phyloP scores from a whole-genome alignment of 2,113 vertebrate species.

The Lates calcarifer region DNA sequence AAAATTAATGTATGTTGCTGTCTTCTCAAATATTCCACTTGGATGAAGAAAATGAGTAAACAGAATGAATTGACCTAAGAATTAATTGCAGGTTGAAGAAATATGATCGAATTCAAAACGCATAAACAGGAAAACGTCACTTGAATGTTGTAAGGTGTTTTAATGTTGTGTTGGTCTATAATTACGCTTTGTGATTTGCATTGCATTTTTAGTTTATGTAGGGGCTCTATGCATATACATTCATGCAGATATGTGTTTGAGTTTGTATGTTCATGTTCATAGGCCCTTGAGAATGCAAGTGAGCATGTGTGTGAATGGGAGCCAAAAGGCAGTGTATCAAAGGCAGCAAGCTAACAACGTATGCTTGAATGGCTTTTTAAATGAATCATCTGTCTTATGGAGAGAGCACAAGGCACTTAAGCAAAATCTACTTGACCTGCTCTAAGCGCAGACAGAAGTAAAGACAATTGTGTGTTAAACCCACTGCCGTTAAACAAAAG shows the following conservation, averaged over 20 bases:
- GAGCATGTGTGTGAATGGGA: constrained; percentile 13
- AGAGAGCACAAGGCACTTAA: constrained; percentile 55
- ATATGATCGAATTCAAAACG: constrained; percentile 26
- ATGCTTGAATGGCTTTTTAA: constrained; percentile 57
- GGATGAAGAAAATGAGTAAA: constrained; percentile 23
- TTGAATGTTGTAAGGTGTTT: constrained; percentile 30
- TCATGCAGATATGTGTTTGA: neutral
- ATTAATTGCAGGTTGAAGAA: constrained; percentile 47
- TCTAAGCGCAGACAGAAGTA: constrained; percentile 42
- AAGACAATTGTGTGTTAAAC: constrained; percentile 60
- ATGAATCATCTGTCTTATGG: constrained; percentile 66
- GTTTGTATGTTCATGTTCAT: constrained; percentile 1
- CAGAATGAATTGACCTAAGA: constrained; percentile 35
- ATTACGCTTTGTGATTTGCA: constrained; percentile 25
- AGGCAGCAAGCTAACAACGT: constrained; percentile 39
- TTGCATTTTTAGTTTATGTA: neutral
- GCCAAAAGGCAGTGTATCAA: constrained; percentile 31
- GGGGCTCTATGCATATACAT: neutral
- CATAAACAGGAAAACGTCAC: constrained; percentile 52
- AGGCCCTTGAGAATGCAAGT: neutral
- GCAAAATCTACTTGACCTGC: constrained; percentile 65
- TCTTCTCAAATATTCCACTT: constrained; percentile 29
- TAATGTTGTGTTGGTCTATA: neutral
- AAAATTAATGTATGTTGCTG: neutral
- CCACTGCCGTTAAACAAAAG: constrained; percentile 48